Evolutionary conservation across 2,797 vertebrate species (phyloP), one percentile per base, ranked within the genome.

Genomic region (Hypotaenidia philippensis): DNA sequence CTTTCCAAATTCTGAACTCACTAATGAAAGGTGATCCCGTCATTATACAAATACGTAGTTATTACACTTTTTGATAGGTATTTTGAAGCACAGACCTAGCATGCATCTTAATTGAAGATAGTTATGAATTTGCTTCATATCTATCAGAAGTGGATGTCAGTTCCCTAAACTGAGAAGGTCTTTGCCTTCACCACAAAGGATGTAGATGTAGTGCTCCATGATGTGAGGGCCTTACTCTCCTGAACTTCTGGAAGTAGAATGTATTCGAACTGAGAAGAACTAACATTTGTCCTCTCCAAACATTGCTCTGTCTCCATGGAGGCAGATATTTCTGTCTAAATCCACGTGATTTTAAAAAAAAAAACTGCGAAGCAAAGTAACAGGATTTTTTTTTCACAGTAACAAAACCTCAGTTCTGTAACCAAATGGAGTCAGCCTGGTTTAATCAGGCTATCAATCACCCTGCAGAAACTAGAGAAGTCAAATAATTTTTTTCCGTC

Each of bases 371-470:
- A 96, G 76, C 72, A 86, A 76, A 88, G 50, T 94, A 96, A 96
- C 91, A 88, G 92, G 92, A 95, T 94, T 96, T 96, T 96, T 76
- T 97, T 96, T 96, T 94, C 94, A 96, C 95, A 97, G 89, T 91
- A 92, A 93, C 90, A 95, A 94, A 94, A 92, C 80, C 91, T 91
- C 89, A 55, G 65, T 85, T 97, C 94, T 96, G 84, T 94, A 96
- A 96, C 92, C 87, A 95, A 96, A 94, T 81, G 89, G 79, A 96
- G 94, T 93, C 96, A 96, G 72, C 60, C 76, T 93, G 50, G 89
- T 87, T 95, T 96, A 96, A 96, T 97, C 96, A 96, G 79, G 89
- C 92, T 93, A 96, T 97, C 94, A 96, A 93, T 97, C 95, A 97
- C 69, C 14, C 92, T 88, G 82, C 70, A 91, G 89, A 95, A 93